Base-by-base conservation (phyloP, 2,888 invertebrate species). In the Crioceris asparagi region DNA sequence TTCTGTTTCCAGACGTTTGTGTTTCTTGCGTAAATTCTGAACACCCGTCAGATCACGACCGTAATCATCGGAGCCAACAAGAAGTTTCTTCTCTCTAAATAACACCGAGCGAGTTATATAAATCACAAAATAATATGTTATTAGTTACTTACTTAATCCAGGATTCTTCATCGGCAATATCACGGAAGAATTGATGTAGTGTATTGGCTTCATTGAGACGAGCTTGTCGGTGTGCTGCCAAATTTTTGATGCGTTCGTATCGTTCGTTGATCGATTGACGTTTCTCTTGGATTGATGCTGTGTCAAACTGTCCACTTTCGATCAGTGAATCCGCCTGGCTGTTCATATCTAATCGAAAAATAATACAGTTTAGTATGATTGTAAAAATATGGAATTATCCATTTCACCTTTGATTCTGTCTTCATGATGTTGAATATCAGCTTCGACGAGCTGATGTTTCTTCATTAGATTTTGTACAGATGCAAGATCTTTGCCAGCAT, bases 401-500 rank as follows among this genome's bases (percentile, higher is more conserved):
- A 21, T 21, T 7, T 50, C 49, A 75, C 82, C 86, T 55, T 82
- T 83, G 54, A 93, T 90, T 47, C 92, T 77, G 60, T 92, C 94
- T 61, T 93, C 93, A 62, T 98, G 97, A 0, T 96, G 93, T 55
- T 83, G 82, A 56, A 98, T 93, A 63, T 98, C 97, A 29, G 97
- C 97, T 61, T 98, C 97, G 15, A 98, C 90, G 40, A 98, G 73
- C 66, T 96, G 94, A 65, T 97, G 97, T 59, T 94, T 93, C 73
- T 96, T 94, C 78, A 96, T 90, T 48, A 99, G 74, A 67, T 98
- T 97, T 71, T 98, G 97, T 17, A 97, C 97, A 0, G 94, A 93
- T 2, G 94, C 92, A 50, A 98, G 72, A 69, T 98, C 98, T 65
- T 96, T 97, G 46, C 97, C 97, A 31, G 92, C 86, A 68, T 97